A percentile compares a stretch with the other conserved stretches of the same genome.
phyloP scores from a whole-genome alignment of 2,113 vertebrate species.

The Notechis scutatus region DNA sequence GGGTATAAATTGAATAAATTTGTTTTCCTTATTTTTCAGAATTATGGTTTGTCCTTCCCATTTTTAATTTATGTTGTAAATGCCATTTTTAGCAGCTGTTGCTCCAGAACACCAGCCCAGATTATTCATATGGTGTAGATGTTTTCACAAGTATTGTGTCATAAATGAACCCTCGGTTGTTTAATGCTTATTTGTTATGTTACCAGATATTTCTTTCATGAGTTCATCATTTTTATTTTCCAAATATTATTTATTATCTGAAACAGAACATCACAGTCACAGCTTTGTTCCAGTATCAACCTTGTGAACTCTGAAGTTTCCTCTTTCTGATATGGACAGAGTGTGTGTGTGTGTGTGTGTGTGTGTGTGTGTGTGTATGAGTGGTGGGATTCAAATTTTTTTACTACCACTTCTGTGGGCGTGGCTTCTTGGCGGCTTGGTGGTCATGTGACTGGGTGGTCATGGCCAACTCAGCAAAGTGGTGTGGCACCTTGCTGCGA shows the following conservation, averaged over 20 bases:
- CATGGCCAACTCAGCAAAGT: too few relatives aligned
- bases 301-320: too few relatives aligned
- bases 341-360: too few relatives aligned
- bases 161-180: neutral
- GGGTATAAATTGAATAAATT: too few relatives aligned
- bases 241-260: neutral
- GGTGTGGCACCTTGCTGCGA: too few relatives aligned
- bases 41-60: neutral
- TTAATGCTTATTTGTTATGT: slow-evolving; percentile 13
- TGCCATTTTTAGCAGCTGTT: neutral
- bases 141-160: neutral
- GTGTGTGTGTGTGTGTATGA: too few relatives aligned
- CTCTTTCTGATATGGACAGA: too few relatives aligned
- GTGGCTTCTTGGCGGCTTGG: too few relatives aligned
- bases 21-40: neutral
- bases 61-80: neutral
- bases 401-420: too few relatives aligned
- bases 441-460: too few relatives aligned
- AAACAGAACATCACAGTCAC: neutral
- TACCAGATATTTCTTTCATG: neutral
- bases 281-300: too few relatives aligned
- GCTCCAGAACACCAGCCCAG: neutral
- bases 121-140: neutral
- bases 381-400: too few relatives aligned
- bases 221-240: slow-evolving; percentile 2